Conservation (phyloP, 2,113 vertebrate genomes). For the Mus spicilegus region DNA sequence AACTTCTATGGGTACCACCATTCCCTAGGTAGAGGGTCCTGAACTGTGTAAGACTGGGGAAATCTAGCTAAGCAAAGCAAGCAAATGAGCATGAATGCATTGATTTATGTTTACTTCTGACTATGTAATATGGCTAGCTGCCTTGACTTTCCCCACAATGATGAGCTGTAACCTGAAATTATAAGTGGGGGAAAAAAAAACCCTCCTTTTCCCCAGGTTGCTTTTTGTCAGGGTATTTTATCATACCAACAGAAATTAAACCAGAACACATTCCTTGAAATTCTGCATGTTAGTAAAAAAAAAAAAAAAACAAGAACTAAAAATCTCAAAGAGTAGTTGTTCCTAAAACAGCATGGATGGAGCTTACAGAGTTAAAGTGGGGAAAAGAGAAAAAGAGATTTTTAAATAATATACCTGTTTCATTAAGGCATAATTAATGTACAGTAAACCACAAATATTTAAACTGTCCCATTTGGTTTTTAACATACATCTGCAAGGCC, state of each 20-base stretch:
- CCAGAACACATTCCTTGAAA: neutral
- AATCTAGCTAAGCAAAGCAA: neutral
- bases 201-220: neutral
- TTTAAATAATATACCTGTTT: slow-evolving; percentile 21
- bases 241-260: neutral
- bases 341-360: neutral
- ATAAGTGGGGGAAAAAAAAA: too few species aligned
- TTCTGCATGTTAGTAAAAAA: neutral
- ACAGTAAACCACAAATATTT: neutral
- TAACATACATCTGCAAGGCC: neutral
- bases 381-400: slow-evolving; percentile 13
- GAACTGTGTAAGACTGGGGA: neutral
- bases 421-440: neutral
- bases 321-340: neutral
- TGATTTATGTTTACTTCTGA: neutral
- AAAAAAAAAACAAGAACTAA: neutral
- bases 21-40: neutral
- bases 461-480: neutral
- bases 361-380: neutral
- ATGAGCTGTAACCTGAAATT: neutral
- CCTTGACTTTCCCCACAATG: neutral
- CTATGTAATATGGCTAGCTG: neutral
- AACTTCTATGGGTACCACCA: neutral
- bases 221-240: neutral
- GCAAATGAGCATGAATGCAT: too few species aligned